Conservation (phyloP, 2,888 invertebrate genomes). For the Synergus umbraculus region DNA sequence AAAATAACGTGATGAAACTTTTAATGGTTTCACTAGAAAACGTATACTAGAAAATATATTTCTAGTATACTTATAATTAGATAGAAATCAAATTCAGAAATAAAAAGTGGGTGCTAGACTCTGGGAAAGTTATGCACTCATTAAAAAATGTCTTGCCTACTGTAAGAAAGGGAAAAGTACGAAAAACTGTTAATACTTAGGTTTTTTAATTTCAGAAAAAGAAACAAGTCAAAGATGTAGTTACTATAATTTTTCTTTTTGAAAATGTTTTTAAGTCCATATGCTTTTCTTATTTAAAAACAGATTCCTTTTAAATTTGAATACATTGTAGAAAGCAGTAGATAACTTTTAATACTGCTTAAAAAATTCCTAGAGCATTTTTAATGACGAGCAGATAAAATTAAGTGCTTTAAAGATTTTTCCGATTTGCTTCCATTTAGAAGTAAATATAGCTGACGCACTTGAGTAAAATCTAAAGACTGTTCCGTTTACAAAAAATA, state of each 20-base stretch:
- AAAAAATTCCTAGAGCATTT: neutral
- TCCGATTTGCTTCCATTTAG: neutral
- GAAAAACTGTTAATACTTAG: neutral
- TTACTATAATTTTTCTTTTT: neutral
- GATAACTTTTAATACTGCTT: too few species aligned
- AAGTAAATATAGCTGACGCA: neutral
- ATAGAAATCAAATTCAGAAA: neutral
- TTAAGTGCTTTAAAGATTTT: neutral
- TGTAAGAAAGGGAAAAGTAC: neutral
- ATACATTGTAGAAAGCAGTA: too few species aligned
- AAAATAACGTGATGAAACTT: constrained; percentile 10
- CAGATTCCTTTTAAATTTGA: too few species aligned
- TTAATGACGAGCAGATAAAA: neutral
- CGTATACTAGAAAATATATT: neutral
- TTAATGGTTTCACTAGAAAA: neutral
- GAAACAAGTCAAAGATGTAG: neutral
- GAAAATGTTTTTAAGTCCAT: neutral
- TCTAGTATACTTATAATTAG: neutral
- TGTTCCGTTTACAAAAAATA: neutral
- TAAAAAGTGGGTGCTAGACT: neutral
- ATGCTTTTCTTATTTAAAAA: too few species aligned
- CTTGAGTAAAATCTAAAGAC: constrained; percentile 18
- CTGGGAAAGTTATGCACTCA: constrained; percentile 26
- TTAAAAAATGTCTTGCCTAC: neutral
- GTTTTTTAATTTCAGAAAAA: neutral